Conservation (phyloP, 2,113 vertebrate species). For the Microtus ochrogaster region DNA sequence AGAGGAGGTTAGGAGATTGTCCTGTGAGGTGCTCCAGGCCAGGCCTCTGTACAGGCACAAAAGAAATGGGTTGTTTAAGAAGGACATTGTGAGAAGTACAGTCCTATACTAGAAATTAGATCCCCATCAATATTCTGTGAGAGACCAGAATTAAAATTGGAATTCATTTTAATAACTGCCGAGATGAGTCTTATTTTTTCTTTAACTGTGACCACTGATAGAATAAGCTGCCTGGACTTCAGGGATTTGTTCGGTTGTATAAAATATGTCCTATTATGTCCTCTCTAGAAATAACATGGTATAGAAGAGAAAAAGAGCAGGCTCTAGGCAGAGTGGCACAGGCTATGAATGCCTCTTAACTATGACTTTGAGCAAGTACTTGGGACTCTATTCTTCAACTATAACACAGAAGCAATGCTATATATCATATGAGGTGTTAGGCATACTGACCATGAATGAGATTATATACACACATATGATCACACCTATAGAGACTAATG, state of each 20-base stretch:
- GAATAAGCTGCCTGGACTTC: neutral
- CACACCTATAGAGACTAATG: neutral
- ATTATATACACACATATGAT: neutral
- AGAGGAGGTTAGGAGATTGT: neutral
- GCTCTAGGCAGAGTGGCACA: neutral
- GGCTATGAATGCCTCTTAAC: neutral
- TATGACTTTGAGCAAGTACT: neutral
- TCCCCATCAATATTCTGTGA: neutral
- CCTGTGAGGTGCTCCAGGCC: neutral
- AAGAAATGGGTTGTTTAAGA: neutral
- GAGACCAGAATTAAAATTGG: conserved; percentile 17
- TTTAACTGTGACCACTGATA: conserved; percentile 16
- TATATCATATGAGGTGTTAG: neutral
- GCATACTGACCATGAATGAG: neutral
- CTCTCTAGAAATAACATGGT: conserved; percentile 17
- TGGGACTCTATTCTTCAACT: neutral
- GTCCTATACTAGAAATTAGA: neutral
- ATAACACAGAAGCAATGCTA: neutral
- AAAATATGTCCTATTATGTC: neutral
- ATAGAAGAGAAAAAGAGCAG: neutral
- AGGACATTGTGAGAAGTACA: neutral
- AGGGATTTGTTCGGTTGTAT: neutral
- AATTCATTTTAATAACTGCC: neutral
- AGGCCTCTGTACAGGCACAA: neutral
- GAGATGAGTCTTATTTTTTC: conserved; percentile 29